Evolutionary conservation across 2,888 invertebrate genomes (phyloP).

Genomic region (Bombylius major): DNA sequence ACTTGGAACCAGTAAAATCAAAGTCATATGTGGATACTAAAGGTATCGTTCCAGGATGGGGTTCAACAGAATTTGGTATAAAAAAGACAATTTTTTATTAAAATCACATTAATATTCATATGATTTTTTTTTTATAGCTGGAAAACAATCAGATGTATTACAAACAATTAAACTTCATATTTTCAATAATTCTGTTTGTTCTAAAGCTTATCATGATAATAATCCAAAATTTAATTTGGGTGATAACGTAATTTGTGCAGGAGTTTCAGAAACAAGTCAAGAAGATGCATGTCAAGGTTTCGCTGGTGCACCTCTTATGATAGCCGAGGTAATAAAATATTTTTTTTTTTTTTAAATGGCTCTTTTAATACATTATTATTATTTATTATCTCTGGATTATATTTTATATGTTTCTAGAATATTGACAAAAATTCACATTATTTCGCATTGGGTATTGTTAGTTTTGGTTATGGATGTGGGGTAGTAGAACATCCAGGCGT

Average conservation of each 20-base stretch:
- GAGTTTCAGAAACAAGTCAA: slow-evolving; percentile 19
- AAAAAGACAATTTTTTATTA: not conserved
- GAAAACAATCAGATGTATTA: slow-evolving; percentile 49
- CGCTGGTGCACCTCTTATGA: slow-evolving; percentile 36
- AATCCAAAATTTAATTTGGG: slow-evolving; percentile 24
- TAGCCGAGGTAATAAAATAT: slow-evolving; percentile 20
- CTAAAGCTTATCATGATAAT: slow-evolving; percentile 23
- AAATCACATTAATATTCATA: too few relatives aligned
- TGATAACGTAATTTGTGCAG: slow-evolving; percentile 26
- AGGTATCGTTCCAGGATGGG: slow-evolving; percentile 47
- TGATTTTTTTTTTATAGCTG: slow-evolving; percentile 39
- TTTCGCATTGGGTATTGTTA: slow-evolving; percentile 50
- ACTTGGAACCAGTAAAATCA: not conserved
- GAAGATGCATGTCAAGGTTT: slow-evolving; percentile 36
- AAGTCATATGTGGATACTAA: slow-evolving; percentile 41
- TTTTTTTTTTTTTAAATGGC: not conserved
- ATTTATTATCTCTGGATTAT: not conserved
- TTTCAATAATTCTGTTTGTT: slow-evolving; percentile 48
- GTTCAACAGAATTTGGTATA: slow-evolving; percentile 14
- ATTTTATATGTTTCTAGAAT: not conserved
- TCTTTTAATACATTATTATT: too few relatives aligned
- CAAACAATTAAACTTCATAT: slow-evolving; percentile 62
- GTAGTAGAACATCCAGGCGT: slow-evolving; percentile 50
- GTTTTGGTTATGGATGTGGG: slow-evolving; percentile 53
- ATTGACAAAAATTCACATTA: slow-evolving; percentile 17